A percentile compares a stretch with the other conserved stretches of the same genome.
Conservation (phyloP, 2,113 vertebrate species). For the Forbesichthys agassizii region DNA sequence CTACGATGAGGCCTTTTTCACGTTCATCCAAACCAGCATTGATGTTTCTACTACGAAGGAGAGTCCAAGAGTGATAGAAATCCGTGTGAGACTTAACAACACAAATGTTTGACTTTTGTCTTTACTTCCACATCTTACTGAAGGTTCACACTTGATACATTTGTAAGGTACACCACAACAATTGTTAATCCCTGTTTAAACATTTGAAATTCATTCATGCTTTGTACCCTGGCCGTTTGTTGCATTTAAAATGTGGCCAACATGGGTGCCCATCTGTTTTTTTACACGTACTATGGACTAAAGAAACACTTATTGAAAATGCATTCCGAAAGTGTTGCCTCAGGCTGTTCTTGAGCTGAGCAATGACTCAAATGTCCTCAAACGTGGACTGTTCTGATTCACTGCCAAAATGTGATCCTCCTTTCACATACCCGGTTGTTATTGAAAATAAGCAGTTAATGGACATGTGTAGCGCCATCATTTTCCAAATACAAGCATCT, state of each 20-base stretch:
- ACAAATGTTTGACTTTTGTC: too few species aligned
- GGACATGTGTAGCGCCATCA: conserved; percentile 33
- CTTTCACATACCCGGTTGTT: conserved; percentile 2
- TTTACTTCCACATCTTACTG: too few species aligned
- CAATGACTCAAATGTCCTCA: too few species aligned
- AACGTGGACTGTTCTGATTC: conserved; percentile 1
- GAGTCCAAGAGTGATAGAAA: conserved; percentile 13
- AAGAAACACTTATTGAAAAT: conserved; percentile 13
- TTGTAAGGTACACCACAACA: conserved; percentile 25
- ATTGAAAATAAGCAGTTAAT: conserved; percentile 12
- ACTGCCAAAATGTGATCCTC: conserved; percentile 7
- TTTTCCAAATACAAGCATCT: conserved; percentile 27
- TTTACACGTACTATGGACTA: conserved; percentile 19
- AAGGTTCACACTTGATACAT: conserved; percentile 19
- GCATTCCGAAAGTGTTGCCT: conserved; percentile 7
- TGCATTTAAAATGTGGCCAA: conserved; percentile 26
- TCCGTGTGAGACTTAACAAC: neutral
- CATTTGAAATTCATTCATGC: conserved; percentile 23
- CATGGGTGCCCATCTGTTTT: conserved; percentile 19
- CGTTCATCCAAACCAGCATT: conserved; percentile 15
- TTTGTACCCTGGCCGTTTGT: conserved; percentile 20
- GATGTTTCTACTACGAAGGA: conserved; percentile 12
- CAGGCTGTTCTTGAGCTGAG: neutral
- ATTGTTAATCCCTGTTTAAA: conserved; percentile 5
- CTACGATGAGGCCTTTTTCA: conserved; percentile 17